Evolutionary conservation across 2,113 vertebrate genomes (phyloP), one percentile per base, ranked within the genome.

Genomic region (Sakesphorus luctuosus): DNA sequence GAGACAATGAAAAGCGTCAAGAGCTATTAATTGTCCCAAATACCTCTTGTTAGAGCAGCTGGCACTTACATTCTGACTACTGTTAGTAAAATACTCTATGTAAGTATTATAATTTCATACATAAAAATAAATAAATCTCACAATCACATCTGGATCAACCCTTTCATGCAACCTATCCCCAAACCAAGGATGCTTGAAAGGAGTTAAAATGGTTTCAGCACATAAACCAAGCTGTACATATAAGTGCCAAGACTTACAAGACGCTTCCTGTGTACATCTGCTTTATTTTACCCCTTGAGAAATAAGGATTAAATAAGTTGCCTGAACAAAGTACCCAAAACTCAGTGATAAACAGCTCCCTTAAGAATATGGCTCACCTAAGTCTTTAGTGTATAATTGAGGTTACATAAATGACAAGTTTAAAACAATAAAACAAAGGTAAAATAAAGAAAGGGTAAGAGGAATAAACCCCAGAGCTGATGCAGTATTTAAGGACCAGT

Each of bases 11-110:
- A 23, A 89, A 59, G 44, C 9, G 1, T 93, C 84, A 79, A 66
- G 56, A 93, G 56, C 85, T 78, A 94, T 84, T 87, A 93, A 83
- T 46, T 84, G 76, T 77, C 52, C 65, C 55, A 67, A 63, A 59
- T 84, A 72, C 73, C 71, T 80, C 75, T 77, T 0, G 0, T 78
- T 67, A 81, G 17, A 96, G 84, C 47, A 92, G 61, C 40, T 81
- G 55, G 63, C 63, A 90, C 75, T 94, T 90, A 16, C 36, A 50
- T n/a, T n/a, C n/a, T n/a, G n/a, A n/a, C n/a, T n/a, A n/a, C n/a
- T n/a, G n/a, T n/a, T n/a, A n/a, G n/a, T n/a, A n/a, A n/a, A n/a
- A n/a, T n/a, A n/a, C n/a, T n/a, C n/a, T n/a, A n/a, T n/a, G 11
- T 52, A 89, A 84, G 16, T 62, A 79, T 40, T 74, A 93, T 17